Evolutionary conservation across 92 coral and sea anemone species (phyloP).

Genomic region (Umimayanthus chanpuru): DNA sequence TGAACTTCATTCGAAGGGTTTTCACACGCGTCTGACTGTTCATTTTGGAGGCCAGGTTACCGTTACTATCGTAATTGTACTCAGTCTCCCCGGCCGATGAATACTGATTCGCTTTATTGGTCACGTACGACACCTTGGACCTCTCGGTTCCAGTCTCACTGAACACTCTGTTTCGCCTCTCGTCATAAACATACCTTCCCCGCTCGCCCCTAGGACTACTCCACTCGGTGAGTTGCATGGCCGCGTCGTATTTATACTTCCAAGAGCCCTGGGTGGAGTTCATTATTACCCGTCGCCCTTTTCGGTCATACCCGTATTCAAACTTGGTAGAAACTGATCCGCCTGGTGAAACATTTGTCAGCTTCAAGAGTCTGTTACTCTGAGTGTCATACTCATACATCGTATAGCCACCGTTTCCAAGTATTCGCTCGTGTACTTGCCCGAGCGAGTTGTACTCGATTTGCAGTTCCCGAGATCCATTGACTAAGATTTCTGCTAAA

Average conservation of each 20-base stretch:
- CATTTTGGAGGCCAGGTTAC: slow-evolving; percentile 61
- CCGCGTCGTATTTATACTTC: slow-evolving; percentile 67
- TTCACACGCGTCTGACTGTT: slow-evolving; percentile 58
- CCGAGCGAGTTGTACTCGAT: slow-evolving; percentile 63
- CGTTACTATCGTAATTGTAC: slow-evolving; percentile 69
- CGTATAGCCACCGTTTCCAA: slow-evolving; percentile 72
- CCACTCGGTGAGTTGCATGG: slow-evolving; percentile 70
- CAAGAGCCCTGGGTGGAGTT: slow-evolving; percentile 61
- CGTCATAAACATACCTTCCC: slow-evolving; percentile 65
- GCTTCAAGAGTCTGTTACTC: slow-evolving; percentile 43
- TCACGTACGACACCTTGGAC: slow-evolving; percentile 53
- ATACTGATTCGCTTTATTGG: slow-evolving; percentile 72
- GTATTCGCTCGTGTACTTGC: slow-evolving; percentile 49
- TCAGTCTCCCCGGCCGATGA: slow-evolving; percentile 56
- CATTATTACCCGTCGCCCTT: slow-evolving; percentile 64
- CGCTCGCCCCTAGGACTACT: slow-evolving; percentile 48
- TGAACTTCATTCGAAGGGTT: slow-evolving; percentile 59
- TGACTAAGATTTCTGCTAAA: slow-evolving; percentile 47
- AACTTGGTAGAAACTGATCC: slow-evolving; percentile 61
- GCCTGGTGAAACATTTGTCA: slow-evolving; percentile 51
- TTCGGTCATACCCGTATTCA: slow-evolving; percentile 64
- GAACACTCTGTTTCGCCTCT: slow-evolving; percentile 63
- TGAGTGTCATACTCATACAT: slow-evolving; percentile 46
- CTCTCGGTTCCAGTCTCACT: slow-evolving; percentile 39
- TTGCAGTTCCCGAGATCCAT: slow-evolving; percentile 46